Base-by-base conservation (phyloP, 2,888 invertebrate species). In the Poecilobothrus nobilitatus region DNA sequence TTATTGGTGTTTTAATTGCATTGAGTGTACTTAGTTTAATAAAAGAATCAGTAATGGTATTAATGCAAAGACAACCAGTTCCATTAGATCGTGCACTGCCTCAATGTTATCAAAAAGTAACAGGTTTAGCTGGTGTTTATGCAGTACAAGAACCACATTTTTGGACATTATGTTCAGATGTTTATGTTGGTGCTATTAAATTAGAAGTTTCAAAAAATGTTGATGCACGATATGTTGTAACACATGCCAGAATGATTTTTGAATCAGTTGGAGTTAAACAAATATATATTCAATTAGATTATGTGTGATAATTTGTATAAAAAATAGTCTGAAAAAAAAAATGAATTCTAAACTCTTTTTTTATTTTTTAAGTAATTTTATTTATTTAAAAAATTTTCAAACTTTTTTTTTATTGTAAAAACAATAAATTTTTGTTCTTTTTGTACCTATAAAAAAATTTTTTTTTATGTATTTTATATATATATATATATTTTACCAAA, bases 91-190 rank as follows among this genome's bases (percentile, higher is more conserved):
- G 90, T 71, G 85, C 89, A 41, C 82, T 97, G 72, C 92, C 95
- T 0, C 91, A 91, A 76, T 91, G 95, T 78, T 97, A 92, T 81
- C 92, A 94, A 76, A 91, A 92, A 76, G 91, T 94, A 74, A 92
- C 91, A 66, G 91, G 95, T 71, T 82, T 97, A 69, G 93, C 95
- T 12, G 97, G 97, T 6, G 97, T 97, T 21, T 94, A 95, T 79
- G 93, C 95, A 70, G 94, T 97, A 15, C 96, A 97, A 78, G 97
- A 98, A 76, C 96, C 96, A 4, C 97, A 97, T 80, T 97, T 98
- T 83, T 98, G 97, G 97, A 98, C 97, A 18, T 84, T 98, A 71
- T 97, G 97, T 81, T 95, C 94, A 78, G 95, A 96, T 75, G 89
- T 92, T 70, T 95, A 91, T 79, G 91, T 97, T 1, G 97, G 97